These are phyloP conservation scores for Pseudanteris insignis DNA, from an alignment of 2,888 invertebrate species.

Conservation along the genomic window DNA sequence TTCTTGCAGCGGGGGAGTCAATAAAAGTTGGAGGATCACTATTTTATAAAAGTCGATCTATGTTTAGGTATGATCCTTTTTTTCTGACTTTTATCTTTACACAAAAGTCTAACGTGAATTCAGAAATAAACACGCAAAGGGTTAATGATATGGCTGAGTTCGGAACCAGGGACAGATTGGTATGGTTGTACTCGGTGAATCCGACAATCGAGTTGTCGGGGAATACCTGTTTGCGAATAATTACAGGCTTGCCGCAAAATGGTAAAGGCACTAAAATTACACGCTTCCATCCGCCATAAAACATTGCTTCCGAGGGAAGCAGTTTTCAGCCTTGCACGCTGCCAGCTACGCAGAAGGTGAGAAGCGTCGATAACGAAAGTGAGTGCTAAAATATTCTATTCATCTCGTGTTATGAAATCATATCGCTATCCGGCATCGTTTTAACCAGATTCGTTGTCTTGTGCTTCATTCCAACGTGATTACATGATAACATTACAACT, in stretches of 20 bases:
- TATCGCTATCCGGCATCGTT: no score
- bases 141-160: conserved; percentile 30
- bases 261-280: conserved; percentile 45
- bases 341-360: conserved; percentile 24
- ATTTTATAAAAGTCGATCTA: no score
- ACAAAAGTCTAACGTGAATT: conserved; percentile 1
- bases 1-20: no score
- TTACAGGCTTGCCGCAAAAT: conserved; percentile 42
- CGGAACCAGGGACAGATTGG: conserved; percentile 35
- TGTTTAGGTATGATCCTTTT: no score
- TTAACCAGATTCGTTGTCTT: no score
- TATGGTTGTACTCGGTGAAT: conserved; percentile 44
- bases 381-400: conserved; percentile 36
- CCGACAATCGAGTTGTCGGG: conserved; percentile 39
- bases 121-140: conserved; percentile 40
- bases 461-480: no score
- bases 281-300: conserved; percentile 44
- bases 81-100: no score
- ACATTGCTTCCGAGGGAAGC: conserved; percentile 42
- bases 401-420: conserved; percentile 14
- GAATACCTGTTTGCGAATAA: conserved; percentile 41
- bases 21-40: no score
- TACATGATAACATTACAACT: no score
- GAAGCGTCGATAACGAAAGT: conserved; percentile 26
- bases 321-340: conserved; percentile 13